Conservation (phyloP, 2,888 invertebrate genomes). For the Limnephilus marmoratus region DNA sequence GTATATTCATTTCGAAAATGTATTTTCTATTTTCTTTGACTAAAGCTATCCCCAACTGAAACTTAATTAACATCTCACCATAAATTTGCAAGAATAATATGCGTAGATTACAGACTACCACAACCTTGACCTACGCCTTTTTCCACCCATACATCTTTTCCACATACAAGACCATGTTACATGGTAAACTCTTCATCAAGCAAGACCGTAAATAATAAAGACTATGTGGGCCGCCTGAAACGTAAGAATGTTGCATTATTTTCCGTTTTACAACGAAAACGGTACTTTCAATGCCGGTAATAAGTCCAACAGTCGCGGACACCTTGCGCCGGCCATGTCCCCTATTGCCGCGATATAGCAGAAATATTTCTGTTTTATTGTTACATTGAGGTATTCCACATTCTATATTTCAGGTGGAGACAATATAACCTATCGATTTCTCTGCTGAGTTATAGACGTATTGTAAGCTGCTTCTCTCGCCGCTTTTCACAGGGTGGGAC, state of each 20-base stretch:
- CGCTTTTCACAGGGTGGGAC: neutral
- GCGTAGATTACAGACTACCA: neutral
- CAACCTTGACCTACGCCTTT: neutral
- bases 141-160: neutral
- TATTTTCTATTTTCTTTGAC: too few species aligned
- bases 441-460: neutral
- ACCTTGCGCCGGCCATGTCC: constrained; percentile 26
- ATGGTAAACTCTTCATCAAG: neutral
- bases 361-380: constrained; percentile 33
- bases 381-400: constrained; percentile 41
- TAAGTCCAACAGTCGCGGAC: neutral
- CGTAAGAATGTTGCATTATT: neutral
- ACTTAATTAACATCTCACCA: neutral
- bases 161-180: neutral
- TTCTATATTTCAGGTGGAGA: constrained; percentile 44
- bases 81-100: neutral
- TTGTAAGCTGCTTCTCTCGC: neutral
- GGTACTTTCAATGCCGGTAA: neutral
- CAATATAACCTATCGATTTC: constrained; percentile 45
- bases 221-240: neutral
- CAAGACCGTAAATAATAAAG: neutral
- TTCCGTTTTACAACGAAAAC: neutral
- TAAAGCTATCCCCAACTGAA: neutral
- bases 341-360: constrained; percentile 39
- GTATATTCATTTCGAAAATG: too few species aligned